Percentiles rank a stretch among this genome's conserved stretches.
Conservation (phyloP, 2,113 vertebrate genomes). For the Ardeotis arabs region DNA sequence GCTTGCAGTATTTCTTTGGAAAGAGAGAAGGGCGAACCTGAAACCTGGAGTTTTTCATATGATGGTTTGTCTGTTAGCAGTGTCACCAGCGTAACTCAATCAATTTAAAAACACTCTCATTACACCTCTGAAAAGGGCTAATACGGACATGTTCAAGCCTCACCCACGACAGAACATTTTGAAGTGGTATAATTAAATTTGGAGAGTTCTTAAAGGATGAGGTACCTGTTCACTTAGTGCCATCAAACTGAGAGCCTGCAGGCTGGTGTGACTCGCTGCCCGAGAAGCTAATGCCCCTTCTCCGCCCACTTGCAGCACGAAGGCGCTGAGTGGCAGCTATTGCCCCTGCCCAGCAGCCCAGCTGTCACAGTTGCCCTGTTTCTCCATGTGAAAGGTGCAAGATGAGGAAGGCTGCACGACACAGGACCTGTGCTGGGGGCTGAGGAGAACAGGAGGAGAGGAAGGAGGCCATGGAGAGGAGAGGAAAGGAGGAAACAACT, state of each 20-base stretch:
- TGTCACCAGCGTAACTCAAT: not conserved
- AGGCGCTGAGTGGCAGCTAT: not conserved
- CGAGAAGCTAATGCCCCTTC: fast-evolving
- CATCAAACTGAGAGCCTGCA: not conserved
- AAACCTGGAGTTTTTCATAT: not conserved
- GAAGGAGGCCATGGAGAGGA: not conserved
- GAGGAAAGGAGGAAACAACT: constrained; percentile 17
- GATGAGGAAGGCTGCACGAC: fast-evolving
- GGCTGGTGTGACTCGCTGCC: not conserved
- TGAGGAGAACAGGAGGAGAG: not conserved
- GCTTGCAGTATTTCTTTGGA: not conserved
- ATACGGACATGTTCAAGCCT: not conserved
- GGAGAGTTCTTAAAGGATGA: not conserved
- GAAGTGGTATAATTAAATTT: not conserved
- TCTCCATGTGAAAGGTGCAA: not conserved
- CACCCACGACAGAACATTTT: not conserved
- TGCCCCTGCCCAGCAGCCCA: not conserved
- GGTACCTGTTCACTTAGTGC: not conserved
- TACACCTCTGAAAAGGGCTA: not conserved
- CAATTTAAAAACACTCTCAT: not conserved
- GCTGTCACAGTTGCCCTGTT: not conserved
- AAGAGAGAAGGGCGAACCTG: not conserved
- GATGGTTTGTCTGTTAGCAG: not conserved
- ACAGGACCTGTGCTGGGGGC: not conserved
- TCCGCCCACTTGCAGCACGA: not conserved